These are phyloP conservation scores for Mesocricetus auratus DNA, from an alignment of 2,113 vertebrate genomes.

Conservation along the genomic window DNA sequence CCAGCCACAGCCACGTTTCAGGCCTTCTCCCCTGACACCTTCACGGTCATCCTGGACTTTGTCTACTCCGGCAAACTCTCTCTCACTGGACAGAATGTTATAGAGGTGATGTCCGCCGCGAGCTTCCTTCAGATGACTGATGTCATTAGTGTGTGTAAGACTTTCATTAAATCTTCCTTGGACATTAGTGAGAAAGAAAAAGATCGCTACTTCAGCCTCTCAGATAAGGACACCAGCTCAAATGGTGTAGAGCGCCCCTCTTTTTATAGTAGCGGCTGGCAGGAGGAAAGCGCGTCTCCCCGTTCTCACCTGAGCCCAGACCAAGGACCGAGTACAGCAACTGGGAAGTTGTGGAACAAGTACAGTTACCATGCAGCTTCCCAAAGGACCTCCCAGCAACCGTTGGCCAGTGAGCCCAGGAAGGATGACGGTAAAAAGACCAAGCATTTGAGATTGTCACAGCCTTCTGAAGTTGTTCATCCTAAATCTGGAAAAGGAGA, in stretches of 20 bases:
- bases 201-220: conserved; percentile 92
- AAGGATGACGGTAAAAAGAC: conserved; percentile 77
- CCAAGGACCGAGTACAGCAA: conserved; percentile 75
- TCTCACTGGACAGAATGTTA: conserved; percentile 95
- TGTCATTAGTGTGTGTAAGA: conserved; percentile 97
- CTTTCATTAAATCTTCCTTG: conserved; percentile 97
- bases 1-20: conserved; percentile 94
- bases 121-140: conserved; percentile 99
- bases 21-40: conserved; percentile 95
- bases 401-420: conserved; percentile 82
- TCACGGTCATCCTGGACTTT: conserved; percentile 96
- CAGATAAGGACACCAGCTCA: conserved; percentile 88
- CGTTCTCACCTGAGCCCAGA: conserved; percentile 79
- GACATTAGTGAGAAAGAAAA: conserved; percentile 94
- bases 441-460: conserved; percentile 83
- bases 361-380: conserved; percentile 85
- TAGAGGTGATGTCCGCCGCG: conserved; percentile 98
- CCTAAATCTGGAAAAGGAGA: conserved; percentile 82
- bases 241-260: conserved; percentile 78
- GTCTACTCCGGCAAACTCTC: conserved; percentile 97
- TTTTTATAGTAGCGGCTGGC: conserved; percentile 84
- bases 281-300: conserved; percentile 84
- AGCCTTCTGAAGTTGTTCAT: conserved; percentile 77
- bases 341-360: conserved; percentile 83
- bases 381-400: conserved; percentile 71